phyloP scores from a whole-genome alignment of 2,888 invertebrate genomes.

The Alloplasta piceator region DNA sequence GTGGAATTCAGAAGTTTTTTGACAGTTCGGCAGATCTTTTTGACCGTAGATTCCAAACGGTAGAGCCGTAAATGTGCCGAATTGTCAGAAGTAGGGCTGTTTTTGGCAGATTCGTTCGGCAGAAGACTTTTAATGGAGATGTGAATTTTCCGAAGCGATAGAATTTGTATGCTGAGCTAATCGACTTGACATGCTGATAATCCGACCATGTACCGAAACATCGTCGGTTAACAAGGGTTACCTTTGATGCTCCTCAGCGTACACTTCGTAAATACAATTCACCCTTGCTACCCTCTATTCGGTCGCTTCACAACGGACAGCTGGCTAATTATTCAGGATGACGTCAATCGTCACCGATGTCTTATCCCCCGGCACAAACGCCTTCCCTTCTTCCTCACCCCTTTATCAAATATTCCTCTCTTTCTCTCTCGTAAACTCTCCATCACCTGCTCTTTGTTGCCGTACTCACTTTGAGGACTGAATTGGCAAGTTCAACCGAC shows the following conservation, averaged over 20 bases:
- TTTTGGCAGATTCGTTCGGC: no score
- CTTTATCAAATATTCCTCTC: constrained; percentile 7
- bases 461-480: no score
- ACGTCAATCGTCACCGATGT: constrained; percentile 66
- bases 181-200: neutral
- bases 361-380: constrained; percentile 32
- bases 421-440: constrained; percentile 50
- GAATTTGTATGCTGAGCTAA: constrained; percentile 4
- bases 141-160: neutral
- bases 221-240: constrained; percentile 24
- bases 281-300: constrained; percentile 55
- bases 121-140: neutral
- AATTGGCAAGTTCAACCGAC: no score
- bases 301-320: constrained; percentile 51
- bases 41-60: no score
- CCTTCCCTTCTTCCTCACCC: neutral
- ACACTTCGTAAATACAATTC: constrained; percentile 59
- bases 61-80: no score
- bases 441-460: no score
- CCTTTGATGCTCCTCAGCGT: constrained; percentile 29
- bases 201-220: neutral
- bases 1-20: no score
- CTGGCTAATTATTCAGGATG: constrained; percentile 70
- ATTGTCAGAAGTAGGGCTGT: no score
- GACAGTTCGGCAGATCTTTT: no score